Percentiles rank a stretch among this genome's conserved stretches.
phyloP scores from a whole-genome alignment of 2,888 invertebrate genomes.

The Myathropa florea region DNA sequence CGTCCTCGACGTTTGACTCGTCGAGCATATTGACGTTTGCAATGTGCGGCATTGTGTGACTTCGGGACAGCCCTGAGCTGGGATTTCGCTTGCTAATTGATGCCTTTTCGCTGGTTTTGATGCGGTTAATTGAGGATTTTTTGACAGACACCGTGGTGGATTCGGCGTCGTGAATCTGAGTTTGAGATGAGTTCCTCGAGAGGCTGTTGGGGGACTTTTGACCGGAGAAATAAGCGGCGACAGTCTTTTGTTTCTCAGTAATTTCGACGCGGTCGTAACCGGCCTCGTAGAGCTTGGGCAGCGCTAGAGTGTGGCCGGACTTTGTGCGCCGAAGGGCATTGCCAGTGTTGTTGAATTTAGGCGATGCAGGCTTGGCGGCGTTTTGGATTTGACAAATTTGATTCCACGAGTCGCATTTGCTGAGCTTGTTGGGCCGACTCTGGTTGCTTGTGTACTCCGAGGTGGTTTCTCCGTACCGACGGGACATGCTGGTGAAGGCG shows the following conservation, averaged over 20 bases:
- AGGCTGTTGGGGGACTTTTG: constrained; percentile 79
- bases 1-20: constrained; percentile 92
- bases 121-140: constrained; percentile 79
- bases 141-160: constrained; percentile 72
- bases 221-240: constrained; percentile 87
- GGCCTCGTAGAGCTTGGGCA: constrained; percentile 91
- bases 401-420: constrained; percentile 91
- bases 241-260: constrained; percentile 86
- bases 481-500: constrained; percentile 78
- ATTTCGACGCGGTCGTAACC: constrained; percentile 86
- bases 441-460: constrained; percentile 69
- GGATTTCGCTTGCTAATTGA: constrained; percentile 80
- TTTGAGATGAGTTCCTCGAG: constrained; percentile 74
- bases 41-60: constrained; percentile 89
- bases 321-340: constrained; percentile 82
- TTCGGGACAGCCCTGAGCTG: constrained; percentile 84
- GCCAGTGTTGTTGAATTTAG: constrained; percentile 76
- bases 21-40: constrained; percentile 85
- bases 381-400: constrained; percentile 82
- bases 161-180: constrained; percentile 53
- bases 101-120: constrained; percentile 82
- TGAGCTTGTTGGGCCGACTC: constrained; percentile 79
- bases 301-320: constrained; percentile 87
- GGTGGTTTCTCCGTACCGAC: constrained; percentile 73
- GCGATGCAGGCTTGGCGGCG: constrained; percentile 75